Percentiles rank a stretch among this genome's conserved stretches.
phyloP scores from a whole-genome alignment of 64 coral and sea anemone genomes.

The Stichodactyla helianthus region DNA sequence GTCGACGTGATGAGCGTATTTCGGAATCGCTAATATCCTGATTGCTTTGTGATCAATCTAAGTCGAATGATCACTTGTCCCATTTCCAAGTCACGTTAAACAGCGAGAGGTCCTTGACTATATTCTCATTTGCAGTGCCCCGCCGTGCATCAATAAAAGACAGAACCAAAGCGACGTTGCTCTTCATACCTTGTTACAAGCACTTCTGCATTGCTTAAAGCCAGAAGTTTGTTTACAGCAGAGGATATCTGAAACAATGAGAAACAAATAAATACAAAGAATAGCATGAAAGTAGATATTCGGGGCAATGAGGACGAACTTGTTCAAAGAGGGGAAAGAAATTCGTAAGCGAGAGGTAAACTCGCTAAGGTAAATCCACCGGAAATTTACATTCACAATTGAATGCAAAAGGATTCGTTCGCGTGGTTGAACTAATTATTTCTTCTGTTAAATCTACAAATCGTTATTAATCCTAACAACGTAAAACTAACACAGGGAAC shows the following conservation, averaged over 20 bases:
- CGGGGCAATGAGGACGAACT: background rate
- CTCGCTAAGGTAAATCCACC: slow-evolving; percentile 55
- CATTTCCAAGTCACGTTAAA: slow-evolving; percentile 6
- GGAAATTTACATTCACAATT: slow-evolving; percentile 99
- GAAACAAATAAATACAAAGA: slow-evolving; percentile 33
- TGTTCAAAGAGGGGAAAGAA: background rate
- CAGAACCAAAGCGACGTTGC: slow-evolving; percentile 48
- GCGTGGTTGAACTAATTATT: slow-evolving; percentile 97
- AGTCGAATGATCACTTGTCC: slow-evolving; percentile 26
- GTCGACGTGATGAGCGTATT: slow-evolving; percentile 36
- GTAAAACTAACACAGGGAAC: slow-evolving; percentile 72
- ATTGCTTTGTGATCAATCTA: slow-evolving; percentile 34
- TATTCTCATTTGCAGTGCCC: slow-evolving; percentile 61
- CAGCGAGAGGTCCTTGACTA: slow-evolving; percentile 49
- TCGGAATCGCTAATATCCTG: slow-evolving; percentile 29
- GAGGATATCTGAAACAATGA: slow-evolving; percentile 47
- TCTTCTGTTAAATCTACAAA: slow-evolving; percentile 99
- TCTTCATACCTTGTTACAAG: slow-evolving; percentile 69
- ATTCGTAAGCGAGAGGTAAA: slow-evolving; percentile 6
- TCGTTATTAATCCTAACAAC: slow-evolving; percentile 95
- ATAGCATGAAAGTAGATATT: background rate
- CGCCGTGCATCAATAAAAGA: slow-evolving; percentile 75
- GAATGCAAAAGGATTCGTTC: slow-evolving; percentile 83
- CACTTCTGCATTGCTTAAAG: slow-evolving; percentile 67
- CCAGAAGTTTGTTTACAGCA: slow-evolving; percentile 70